phyloP scores from a whole-genome alignment of 2,888 invertebrate species.

The Conchocele bisecta region DNA sequence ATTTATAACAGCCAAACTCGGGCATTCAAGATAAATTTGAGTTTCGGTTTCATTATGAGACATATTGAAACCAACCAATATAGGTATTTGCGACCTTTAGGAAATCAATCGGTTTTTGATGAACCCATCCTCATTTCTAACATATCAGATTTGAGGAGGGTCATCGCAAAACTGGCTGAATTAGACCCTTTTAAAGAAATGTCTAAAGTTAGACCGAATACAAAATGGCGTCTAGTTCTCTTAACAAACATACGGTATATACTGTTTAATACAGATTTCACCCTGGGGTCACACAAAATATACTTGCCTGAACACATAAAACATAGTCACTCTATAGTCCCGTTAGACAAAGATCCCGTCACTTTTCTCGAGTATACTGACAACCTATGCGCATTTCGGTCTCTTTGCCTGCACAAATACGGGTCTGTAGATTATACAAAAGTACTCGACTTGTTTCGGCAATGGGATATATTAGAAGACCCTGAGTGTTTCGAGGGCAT shows the following conservation, averaged over 20 bases:
- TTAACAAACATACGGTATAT: no score
- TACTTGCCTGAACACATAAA: no score
- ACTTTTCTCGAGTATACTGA: constrained; percentile 3
- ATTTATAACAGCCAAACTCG: constrained; percentile 12
- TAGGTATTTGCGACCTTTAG: constrained; percentile 18
- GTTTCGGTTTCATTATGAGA: constrained; percentile 22
- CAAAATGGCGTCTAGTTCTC: constrained; percentile 22
- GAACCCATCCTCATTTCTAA: constrained; percentile 13
- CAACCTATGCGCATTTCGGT: constrained; percentile 29
- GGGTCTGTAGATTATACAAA: background rate
- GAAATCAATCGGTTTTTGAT: constrained; percentile 19
- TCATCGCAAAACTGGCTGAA: background rate
- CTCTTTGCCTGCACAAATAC: constrained; percentile 2
- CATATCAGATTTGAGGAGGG: constrained; percentile 2
- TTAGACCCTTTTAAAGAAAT: constrained; percentile 1
- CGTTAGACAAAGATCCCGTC: constrained; percentile 8
- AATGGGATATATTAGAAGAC: no score
- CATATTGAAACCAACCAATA: constrained; percentile 21
- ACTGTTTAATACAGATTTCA: no score
- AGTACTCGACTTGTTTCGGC: background rate
- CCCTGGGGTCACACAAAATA: no score
- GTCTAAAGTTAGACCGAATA: constrained; percentile 14
- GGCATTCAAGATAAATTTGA: constrained; percentile 20
- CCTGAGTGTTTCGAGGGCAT: no score
- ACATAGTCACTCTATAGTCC: constrained; percentile 3